phyloP scores from a whole-genome alignment of 2,888 invertebrate genomes.

The Papilio elwesi region DNA sequence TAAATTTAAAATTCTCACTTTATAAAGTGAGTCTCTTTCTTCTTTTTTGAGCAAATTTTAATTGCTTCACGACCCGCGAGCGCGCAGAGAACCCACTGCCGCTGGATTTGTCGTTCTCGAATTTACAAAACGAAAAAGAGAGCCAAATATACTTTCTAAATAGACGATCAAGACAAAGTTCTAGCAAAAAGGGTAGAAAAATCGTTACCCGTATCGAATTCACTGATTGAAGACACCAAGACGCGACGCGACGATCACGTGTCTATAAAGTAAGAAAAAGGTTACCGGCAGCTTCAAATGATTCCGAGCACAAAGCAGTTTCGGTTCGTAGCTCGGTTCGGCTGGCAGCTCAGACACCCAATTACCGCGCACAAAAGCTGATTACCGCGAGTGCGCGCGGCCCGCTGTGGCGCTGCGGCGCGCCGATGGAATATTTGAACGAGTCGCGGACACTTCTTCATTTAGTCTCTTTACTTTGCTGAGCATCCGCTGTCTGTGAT shows the following conservation, averaged over 20 bases:
- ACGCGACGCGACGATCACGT: conserved; percentile 43
- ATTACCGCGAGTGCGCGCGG: conserved; percentile 76
- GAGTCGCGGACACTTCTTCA: conserved; percentile 73
- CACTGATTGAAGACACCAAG: conserved; percentile 14
- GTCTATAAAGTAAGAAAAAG: conserved; percentile 59
- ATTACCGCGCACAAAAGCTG: conserved; percentile 83
- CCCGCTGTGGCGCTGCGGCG: conserved; percentile 51
- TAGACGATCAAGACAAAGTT: not conserved
- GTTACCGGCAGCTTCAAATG: conserved; percentile 69
- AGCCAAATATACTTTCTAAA: not conserved
- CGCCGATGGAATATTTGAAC: conserved; percentile 73
- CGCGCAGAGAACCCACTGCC: no score
- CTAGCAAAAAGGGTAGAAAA: not conserved
- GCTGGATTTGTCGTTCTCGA: no score
- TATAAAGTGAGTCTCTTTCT: no score
- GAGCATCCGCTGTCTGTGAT: conserved; percentile 59
- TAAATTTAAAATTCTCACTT: not conserved
- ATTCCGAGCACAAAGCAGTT: conserved; percentile 80
- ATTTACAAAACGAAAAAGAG: not conserved
- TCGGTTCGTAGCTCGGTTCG: no score
- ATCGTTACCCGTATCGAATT: conserved; percentile 19
- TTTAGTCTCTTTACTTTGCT: conserved; percentile 67
- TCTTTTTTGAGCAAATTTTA: not conserved
- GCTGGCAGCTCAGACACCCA: conserved; percentile 84
- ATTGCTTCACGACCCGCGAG: not conserved